Evolutionary conservation across 2,888 invertebrate genomes (phyloP).

Genomic region (Helleia helle): DNA sequence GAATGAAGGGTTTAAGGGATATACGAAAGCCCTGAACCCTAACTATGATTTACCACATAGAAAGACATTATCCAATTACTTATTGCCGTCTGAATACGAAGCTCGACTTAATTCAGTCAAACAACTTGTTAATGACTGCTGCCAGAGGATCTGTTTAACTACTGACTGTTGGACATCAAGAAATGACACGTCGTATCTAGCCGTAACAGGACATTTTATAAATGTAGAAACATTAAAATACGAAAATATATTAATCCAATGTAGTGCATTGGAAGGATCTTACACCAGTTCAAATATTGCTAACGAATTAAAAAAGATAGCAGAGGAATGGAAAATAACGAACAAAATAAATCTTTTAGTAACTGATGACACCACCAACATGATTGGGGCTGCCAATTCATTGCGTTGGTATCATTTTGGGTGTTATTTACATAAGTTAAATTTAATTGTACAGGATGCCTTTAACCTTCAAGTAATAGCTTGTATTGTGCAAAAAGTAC

Average conservation of each 20-base stretch:
- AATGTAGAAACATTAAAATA: conserved; percentile 10
- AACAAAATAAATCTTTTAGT: conserved; percentile 15
- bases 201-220: conserved; percentile 18
- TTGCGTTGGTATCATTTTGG: conserved; percentile 18
- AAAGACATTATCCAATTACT: conserved; percentile 11
- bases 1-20: conserved; percentile 14
- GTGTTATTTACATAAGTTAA: conserved; percentile 20
- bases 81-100: conserved; percentile 8
- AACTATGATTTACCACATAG: conserved; percentile 12
- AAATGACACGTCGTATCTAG: conserved; percentile 15
- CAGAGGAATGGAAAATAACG: conserved; percentile 5
- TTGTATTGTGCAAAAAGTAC: not conserved
- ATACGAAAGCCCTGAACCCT: conserved; percentile 9
- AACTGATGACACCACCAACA: conserved; percentile 20
- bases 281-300: conserved; percentile 14
- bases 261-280: conserved; percentile 9
- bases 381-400: conserved; percentile 15
- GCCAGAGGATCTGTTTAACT: conserved; percentile 15
- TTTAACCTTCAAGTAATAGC: not conserved
- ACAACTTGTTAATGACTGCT: not conserved
- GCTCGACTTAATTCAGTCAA: not conserved
- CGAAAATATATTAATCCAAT: conserved; percentile 1
- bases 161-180: conserved; percentile 18
- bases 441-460: conserved; percentile 20
- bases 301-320: not conserved